Conservation (phyloP, 2,113 vertebrate genomes). For the Myotis yumanensis region DNA sequence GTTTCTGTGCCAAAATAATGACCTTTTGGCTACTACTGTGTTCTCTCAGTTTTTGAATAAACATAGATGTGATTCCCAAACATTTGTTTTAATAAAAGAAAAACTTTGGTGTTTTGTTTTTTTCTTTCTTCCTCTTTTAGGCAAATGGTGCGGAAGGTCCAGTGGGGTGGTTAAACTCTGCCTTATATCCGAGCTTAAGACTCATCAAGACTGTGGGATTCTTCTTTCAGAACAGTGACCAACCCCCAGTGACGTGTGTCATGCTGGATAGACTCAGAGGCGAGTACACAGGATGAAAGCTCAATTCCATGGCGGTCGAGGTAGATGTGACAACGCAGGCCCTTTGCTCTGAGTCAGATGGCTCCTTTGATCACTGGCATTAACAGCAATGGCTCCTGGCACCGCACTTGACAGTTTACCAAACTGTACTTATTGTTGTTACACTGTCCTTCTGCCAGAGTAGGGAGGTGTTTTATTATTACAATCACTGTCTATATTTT, state of each 20-base stretch:
- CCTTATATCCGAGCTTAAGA: neutral
- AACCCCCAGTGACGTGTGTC: neutral
- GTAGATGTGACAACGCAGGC: neutral
- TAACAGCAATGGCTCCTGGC: neutral
- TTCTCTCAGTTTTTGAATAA: constrained; percentile 60
- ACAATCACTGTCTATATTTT: neutral
- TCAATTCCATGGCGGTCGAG: neutral
- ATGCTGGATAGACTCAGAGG: neutral
- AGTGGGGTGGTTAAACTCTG: neutral
- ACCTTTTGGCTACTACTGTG: constrained; percentile 42
- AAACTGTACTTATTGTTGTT: neutral
- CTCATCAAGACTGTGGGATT: neutral
- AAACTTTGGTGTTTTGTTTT: neutral
- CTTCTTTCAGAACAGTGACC: neutral
- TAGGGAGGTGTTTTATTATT: neutral
- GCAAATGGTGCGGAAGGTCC: neutral
- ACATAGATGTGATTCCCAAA: constrained; percentile 61
- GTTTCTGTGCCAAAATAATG: constrained; percentile 64
- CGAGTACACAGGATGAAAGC: neutral
- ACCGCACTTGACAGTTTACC: neutral
- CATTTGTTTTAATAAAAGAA: constrained; percentile 55
- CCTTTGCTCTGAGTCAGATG: neutral
- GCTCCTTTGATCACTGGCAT: neutral
- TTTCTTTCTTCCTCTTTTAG: neutral
- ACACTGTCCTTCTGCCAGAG: neutral